Evolutionary conservation across 2,797 vertebrate genomes (phyloP), one percentile per base, ranked within the genome.

Genomic region (Phoeniculus purpureus): DNA sequence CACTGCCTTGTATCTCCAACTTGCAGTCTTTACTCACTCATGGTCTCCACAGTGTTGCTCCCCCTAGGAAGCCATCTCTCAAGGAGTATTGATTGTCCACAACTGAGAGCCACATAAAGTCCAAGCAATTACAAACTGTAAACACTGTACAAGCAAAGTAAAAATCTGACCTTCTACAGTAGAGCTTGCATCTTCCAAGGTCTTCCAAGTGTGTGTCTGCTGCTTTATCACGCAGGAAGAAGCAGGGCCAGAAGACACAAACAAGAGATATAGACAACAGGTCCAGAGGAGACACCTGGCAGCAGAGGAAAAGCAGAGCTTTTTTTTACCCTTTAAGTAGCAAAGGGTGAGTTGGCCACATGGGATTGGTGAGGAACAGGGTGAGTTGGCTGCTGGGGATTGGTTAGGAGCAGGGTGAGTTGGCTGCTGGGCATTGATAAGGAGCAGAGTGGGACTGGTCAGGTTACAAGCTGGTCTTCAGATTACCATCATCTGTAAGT

Each of bases 221-320:
- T 51, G 8, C 34, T 82, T 37, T 2, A 2, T 43, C 7, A 0
- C 2, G 4, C 6, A 20, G 31, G 40, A 89, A 81, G 32, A 47
- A 50, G 21, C 22, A 37, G 34, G 9, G 9, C 23, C 54, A 77
- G 76, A 52, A 64, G 40, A 25, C 10, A 62, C 3, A 54, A 72
- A 6, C 4, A 40, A 48, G 12, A 23, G 6, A 15, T 1, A 4
- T 1, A 47, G 7, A 10, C 11, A 4, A 2, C 13, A 34, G 27
- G 6, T n/a, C 5, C 32, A 66, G 8, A 37, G 3, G 6, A 73
- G 7, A 13, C 5, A 48, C 7, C 43, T 29, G 12, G 12, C 12
- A 43, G 1, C 4, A 52, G 29, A 62, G 1, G 1, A 4, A 19
- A 48, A 2, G 1, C n/a, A n/a, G n/a, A n/a, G n/a, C n/a, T n/a